phyloP scores from a whole-genome alignment of 2,888 invertebrate genomes.

The Odontothrips loti region DNA sequence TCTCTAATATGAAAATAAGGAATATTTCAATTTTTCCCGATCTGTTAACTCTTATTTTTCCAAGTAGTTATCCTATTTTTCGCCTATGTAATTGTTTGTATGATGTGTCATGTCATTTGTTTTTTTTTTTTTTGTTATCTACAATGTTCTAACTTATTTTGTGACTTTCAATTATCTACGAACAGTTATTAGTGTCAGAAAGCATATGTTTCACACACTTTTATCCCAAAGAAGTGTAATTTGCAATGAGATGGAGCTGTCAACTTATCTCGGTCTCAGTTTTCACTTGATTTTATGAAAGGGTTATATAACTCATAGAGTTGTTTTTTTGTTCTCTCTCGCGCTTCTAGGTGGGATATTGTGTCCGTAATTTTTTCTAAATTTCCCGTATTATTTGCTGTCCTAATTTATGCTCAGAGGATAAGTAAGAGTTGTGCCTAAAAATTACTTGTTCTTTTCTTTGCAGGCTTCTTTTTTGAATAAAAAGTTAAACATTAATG shows the following conservation, averaged over 20 bases:
- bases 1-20: not conserved
- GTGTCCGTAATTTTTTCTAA: not conserved
- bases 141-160: not conserved
- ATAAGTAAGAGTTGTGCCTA: not conserved
- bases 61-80: not conserved
- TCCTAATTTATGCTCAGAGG: not conserved
- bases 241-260: not conserved
- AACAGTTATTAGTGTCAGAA: not conserved
- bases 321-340: slow-evolving; percentile 42
- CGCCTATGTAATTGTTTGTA: not conserved
- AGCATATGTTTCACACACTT: not conserved
- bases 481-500: slow-evolving; percentile 87
- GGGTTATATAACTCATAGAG: not conserved
- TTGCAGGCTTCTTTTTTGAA: slow-evolving; percentile 91
- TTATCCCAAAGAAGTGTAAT: not conserved
- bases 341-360: too few relatives aligned
- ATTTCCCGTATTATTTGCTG: not conserved
- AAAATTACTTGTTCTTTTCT: slow-evolving; percentile 32
- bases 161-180: not conserved
- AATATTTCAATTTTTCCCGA: not conserved
- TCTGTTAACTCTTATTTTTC: not conserved
- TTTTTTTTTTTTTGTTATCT: not conserved
- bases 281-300: not conserved
- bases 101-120: slow-evolving; percentile 16
- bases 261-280: not conserved